These are phyloP conservation scores for Taphrorychus bicolor DNA, from an alignment of 2,888 invertebrate species.

Conservation along the genomic window DNA sequence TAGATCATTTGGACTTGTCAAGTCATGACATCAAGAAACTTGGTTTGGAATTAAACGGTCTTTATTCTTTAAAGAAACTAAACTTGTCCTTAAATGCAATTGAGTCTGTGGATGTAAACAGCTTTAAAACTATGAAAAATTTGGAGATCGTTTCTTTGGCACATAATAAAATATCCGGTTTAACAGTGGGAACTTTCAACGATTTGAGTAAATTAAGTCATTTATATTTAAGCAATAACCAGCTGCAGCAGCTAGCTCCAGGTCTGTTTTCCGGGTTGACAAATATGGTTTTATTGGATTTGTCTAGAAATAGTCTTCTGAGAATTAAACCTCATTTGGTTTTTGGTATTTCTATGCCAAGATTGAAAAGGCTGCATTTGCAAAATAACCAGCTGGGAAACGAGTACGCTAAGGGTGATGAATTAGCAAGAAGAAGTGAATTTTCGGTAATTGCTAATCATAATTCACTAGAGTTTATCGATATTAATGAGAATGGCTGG, in stretches of 20 bases:
- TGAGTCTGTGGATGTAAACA: neutral
- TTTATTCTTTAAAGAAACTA: conserved; percentile 14
- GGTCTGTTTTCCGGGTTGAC: conserved; percentile 21
- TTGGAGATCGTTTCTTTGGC: conserved; percentile 16
- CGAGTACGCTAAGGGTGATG: conserved; percentile 21
- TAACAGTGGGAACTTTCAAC: conserved; percentile 15
- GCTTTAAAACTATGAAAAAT: conserved; percentile 13
- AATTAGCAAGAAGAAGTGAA: conserved; percentile 13
- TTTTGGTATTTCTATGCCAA: conserved; percentile 8
- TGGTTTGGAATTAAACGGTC: neutral
- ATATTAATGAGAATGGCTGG: conserved; percentile 29
- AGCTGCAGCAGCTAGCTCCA: conserved; percentile 13
- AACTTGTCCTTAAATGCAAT: conserved; percentile 20
- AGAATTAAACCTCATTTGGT: conserved; percentile 22
- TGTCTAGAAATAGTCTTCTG: conserved; percentile 16
- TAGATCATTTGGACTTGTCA: conserved; percentile 14
- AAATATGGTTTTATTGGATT: conserved; percentile 15
- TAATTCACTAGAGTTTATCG: conserved; percentile 3
- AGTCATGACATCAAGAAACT: conserved; percentile 15
- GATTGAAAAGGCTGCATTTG: conserved; percentile 10
- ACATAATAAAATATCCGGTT: conserved; percentile 11
- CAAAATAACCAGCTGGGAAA: conserved; percentile 24
- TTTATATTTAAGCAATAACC: conserved; percentile 24
- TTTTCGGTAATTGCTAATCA: conserved; percentile 14
- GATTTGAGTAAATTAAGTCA: conserved; percentile 17